A percentile compares a stretch with the other conserved stretches of the same genome.
phyloP scores from a whole-genome alignment of 2,888 invertebrate species.

The Latrodectus elegans region DNA sequence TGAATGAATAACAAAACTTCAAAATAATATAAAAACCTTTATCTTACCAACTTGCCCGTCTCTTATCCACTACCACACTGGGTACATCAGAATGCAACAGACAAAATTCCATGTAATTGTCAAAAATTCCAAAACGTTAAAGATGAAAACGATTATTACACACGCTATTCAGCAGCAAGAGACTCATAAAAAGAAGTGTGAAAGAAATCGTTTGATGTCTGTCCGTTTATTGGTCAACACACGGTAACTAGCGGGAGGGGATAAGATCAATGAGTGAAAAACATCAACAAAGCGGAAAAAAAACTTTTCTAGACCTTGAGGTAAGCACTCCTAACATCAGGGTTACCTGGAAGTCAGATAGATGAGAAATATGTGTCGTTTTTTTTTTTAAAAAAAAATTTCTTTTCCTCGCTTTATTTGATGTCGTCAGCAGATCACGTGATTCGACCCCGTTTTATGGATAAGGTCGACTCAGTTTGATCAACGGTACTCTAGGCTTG shows the following conservation, averaged over 20 bases:
- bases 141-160: no score
- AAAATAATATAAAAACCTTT: not conserved
- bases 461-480: conserved; percentile 43
- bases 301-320: conserved; percentile 26
- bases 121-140: not conserved
- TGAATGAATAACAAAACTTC: not conserved
- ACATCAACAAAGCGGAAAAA: no score
- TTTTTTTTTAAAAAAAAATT: conserved; percentile 13
- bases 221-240: no score
- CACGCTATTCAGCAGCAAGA: no score
- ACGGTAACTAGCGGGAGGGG: no score
- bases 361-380: conserved; percentile 43
- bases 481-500: conserved; percentile 12
- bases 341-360: conserved; percentile 30
- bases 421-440: conserved; percentile 65
- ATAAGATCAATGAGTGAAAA: no score
- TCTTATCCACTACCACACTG: conserved; percentile 41
- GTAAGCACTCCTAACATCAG: conserved; percentile 39
- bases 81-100: conserved; percentile 51
- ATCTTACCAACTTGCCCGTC: conserved; percentile 62
- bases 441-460: conserved; percentile 61
- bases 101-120: conserved; percentile 49
- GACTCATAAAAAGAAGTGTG: no score
- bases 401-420: conserved; percentile 40
- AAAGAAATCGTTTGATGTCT: no score